These are phyloP conservation scores for Gerris buenoi DNA, from an alignment of 1,140 invertebrate species.

Conservation along the genomic window DNA sequence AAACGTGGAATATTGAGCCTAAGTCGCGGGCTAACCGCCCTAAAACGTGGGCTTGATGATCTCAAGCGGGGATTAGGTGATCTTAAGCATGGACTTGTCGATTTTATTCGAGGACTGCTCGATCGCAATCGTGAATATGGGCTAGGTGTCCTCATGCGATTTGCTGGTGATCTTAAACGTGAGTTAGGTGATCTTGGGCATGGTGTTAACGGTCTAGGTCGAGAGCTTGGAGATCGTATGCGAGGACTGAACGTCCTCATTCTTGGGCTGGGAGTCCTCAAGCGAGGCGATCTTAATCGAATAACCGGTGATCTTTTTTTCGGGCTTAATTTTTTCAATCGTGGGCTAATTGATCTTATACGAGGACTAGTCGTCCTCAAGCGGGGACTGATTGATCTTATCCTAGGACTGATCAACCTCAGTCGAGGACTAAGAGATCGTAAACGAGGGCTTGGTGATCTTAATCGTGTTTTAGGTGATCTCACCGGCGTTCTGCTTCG, in stretches of 20 bases:
- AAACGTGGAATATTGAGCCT: background rate
- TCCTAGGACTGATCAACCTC: background rate
- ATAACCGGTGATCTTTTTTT: too few species aligned
- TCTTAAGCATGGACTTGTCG: background rate
- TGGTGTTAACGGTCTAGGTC: background rate
- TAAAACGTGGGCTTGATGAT: background rate
- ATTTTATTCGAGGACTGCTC: background rate
- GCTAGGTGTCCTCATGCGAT: background rate
- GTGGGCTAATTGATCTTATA: background rate
- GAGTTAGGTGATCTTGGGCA: background rate
- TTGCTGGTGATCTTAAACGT: background rate
- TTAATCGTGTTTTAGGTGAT: background rate
- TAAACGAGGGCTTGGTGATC: background rate
- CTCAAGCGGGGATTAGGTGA: background rate
- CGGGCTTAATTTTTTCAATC: background rate
- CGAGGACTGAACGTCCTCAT: background rate
- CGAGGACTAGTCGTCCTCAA: background rate
- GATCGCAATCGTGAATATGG: background rate
- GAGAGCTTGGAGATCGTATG: background rate
- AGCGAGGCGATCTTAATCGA: too few species aligned
- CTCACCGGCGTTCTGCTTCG: background rate
- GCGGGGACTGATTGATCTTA: background rate
- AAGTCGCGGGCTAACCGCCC: background rate
- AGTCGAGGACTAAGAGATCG: background rate
- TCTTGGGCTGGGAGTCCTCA: background rate